These are phyloP conservation scores for Leucozona laternaria DNA, from an alignment of 2,888 invertebrate genomes.

Conservation along the genomic window DNA sequence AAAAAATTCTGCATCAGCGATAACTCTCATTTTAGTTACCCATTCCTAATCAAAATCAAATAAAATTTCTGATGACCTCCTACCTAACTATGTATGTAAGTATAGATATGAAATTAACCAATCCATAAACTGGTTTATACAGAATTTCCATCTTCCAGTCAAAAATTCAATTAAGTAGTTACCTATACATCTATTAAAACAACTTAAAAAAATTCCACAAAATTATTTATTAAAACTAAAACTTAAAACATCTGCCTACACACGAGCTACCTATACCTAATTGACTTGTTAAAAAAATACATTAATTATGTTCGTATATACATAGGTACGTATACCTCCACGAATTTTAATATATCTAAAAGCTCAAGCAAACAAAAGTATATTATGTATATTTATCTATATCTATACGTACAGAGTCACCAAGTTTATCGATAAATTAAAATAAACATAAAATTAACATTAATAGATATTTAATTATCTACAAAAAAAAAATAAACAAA, in stretches of 20 bases:
- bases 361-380: background rate
- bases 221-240: background rate
- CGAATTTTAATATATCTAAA: background rate
- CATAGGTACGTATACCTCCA: too few relatives aligned
- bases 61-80: too few relatives aligned
- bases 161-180: too few relatives aligned
- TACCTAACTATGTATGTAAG: too few relatives aligned
- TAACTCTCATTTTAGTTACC: too few relatives aligned
- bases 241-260: background rate
- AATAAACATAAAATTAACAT: constrained; percentile 20
- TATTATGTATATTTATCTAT: too few relatives aligned
- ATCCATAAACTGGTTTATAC: background rate
- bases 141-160: background rate
- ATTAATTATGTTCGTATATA: background rate
- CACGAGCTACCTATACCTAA: background rate
- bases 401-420: background rate
- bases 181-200: too few relatives aligned
- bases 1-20: too few relatives aligned
- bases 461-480: constrained; percentile 13
- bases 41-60: too few relatives aligned
- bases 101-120: too few relatives aligned
- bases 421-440: constrained; percentile 1
- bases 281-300: constrained; percentile 8
- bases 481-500: background rate
- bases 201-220: background rate